Percentiles rank a stretch among this genome's conserved stretches.
Evolutionary conservation across 1,140 invertebrate genomes (phyloP).

Genomic region (Drosophila lini): DNA sequence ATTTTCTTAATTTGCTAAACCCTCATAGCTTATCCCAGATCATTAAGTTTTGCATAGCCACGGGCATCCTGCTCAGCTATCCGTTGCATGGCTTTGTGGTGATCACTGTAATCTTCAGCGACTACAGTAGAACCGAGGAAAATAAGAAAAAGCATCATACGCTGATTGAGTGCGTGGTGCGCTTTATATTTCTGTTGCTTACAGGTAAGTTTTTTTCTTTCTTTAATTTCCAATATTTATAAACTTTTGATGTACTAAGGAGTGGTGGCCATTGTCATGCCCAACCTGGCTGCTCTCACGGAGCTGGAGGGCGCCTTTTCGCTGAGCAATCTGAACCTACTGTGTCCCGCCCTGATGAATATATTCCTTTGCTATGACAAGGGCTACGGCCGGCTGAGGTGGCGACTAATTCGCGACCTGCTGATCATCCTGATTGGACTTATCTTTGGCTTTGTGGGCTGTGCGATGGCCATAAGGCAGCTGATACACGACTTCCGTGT

Average conservation of each 20-base stretch:
- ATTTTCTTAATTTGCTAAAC: not conserved
- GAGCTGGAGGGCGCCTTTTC: constrained; percentile 69
- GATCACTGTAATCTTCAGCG: constrained; percentile 60
- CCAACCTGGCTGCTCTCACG: constrained; percentile 65
- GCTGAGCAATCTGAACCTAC: constrained; percentile 58
- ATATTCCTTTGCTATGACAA: constrained; percentile 51
- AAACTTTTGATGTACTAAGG: not conserved
- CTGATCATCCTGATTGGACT: constrained; percentile 51
- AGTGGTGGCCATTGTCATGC: constrained; percentile 55
- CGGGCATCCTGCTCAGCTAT: constrained; percentile 64
- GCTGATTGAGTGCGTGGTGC: constrained; percentile 33
- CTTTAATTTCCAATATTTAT: too few relatives aligned
- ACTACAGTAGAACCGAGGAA: constrained; percentile 7
- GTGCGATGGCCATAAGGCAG: constrained; percentile 54
- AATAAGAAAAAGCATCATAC: not conserved
- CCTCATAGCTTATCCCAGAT: constrained; percentile 49
- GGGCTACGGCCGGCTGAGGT: constrained; percentile 55
- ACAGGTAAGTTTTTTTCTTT: constrained; percentile 34
- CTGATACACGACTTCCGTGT: constrained; percentile 42
- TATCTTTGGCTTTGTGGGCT: constrained; percentile 56
- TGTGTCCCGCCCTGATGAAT: constrained; percentile 65
- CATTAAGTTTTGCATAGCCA: constrained; percentile 54
- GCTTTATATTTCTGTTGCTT: constrained; percentile 41
- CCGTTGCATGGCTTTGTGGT: constrained; percentile 63
- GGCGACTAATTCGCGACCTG: constrained; percentile 60